Percentiles rank a stretch among this genome's conserved stretches.
Evolutionary conservation across 1,140 invertebrate genomes (phyloP).

Genomic region (Pantala flavescens): DNA sequence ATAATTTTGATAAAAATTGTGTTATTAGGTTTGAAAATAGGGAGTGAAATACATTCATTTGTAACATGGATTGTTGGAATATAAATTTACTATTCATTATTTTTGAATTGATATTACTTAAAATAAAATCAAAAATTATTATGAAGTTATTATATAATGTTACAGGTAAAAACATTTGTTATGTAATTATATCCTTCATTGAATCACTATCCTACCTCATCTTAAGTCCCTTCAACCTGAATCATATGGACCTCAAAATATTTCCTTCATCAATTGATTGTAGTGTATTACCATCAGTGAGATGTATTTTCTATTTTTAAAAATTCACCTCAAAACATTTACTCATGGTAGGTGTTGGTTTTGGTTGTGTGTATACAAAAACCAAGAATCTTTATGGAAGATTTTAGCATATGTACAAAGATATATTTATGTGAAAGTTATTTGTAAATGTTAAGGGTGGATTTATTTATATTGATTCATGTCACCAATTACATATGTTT

Average conservation of each 20-base stretch:
- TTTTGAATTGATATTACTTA: too few relatives aligned
- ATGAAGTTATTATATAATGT: too few relatives aligned
- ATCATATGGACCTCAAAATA: too few relatives aligned
- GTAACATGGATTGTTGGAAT: too few relatives aligned
- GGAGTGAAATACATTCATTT: too few relatives aligned
- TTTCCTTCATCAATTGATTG: too few relatives aligned
- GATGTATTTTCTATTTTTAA: too few relatives aligned
- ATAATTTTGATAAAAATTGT: too few relatives aligned
- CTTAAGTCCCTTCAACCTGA: neutral
- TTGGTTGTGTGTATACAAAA: neutral
- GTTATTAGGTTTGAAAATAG: too few relatives aligned
- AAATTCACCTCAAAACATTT: neutral
- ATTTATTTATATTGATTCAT: neutral
- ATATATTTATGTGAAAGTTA: neutral
- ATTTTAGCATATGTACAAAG: neutral
- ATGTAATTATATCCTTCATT: neutral
- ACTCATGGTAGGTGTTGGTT: neutral
- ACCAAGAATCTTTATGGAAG: neutral
- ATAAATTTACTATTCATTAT: too few relatives aligned
- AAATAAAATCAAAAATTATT: too few relatives aligned
- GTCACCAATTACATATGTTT: neutral
- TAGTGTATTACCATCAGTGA: too few relatives aligned
- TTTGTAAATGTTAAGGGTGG: slow-evolving; percentile 9
- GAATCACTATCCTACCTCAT: neutral
- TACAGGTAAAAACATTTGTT: neutral